These are phyloP conservation scores for Brienomyrus longianalis DNA, from an alignment of 2,113 vertebrate species.

Conservation along the genomic window DNA sequence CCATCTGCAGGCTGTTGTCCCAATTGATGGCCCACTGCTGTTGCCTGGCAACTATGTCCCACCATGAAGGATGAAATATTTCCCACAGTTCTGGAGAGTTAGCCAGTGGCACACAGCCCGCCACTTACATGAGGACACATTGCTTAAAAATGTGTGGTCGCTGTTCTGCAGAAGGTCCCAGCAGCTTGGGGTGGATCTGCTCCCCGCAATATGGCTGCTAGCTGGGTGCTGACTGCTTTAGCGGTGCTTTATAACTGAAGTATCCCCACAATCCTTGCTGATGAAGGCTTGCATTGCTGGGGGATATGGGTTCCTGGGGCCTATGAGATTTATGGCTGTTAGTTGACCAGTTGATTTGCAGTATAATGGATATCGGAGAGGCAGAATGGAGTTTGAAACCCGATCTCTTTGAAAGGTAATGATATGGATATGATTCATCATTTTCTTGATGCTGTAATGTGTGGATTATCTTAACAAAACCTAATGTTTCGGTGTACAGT, in stretches of 20 bases:
- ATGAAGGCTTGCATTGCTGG: background rate
- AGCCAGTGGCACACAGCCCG: slow-evolving; percentile 15
- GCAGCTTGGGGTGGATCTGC: slow-evolving; percentile 10
- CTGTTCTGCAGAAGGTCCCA: slow-evolving; percentile 18
- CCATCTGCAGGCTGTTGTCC: slow-evolving; percentile 19
- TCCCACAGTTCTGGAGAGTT: slow-evolving; percentile 16
- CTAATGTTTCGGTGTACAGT: background rate
- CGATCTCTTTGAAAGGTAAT: background rate
- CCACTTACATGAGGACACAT: slow-evolving; percentile 29
- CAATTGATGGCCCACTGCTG: slow-evolving; percentile 12
- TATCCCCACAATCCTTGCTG: background rate
- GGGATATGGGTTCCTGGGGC: too few relatives aligned
- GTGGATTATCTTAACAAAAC: background rate
- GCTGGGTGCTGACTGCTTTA: background rate
- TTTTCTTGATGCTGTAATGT: background rate
- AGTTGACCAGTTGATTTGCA: background rate
- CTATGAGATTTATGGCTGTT: background rate
- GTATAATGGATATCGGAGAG: background rate
- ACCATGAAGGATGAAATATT: slow-evolving; percentile 22
- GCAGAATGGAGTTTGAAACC: background rate
- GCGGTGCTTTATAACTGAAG: background rate
- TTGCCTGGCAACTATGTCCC: slow-evolving; percentile 36
- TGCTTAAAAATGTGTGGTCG: slow-evolving; percentile 30
- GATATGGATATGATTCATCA: background rate
- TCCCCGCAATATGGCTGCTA: background rate